A percentile compares a stretch with the other conserved stretches of the same genome.
These are phyloP conservation scores for Bombyx mori DNA, from an alignment of 1,140 invertebrate genomes.

Conservation along the genomic window ASM3026992v2 NC_085127.1:8760501-8761000, in stretches of 20 bases:
- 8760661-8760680: constrained; percentile 45
- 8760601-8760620: constrained; percentile 30
- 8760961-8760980: not conserved
- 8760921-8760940: not conserved
- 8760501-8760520: no score
- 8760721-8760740: constrained; percentile 10
- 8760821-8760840: constrained; percentile 2
- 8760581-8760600: no score
- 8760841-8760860: not conserved
- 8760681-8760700: constrained; percentile 49
- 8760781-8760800: constrained; percentile 1
- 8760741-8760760: not conserved
- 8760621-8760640: constrained; percentile 49
- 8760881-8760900: not conserved
- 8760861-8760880: not conserved
- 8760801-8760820: not conserved
- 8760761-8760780: not conserved
- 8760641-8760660: constrained; percentile 45
- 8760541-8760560: no score
- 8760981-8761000: no score
- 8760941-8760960: not conserved
- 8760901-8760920: not conserved
- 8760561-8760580: no score
- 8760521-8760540: no score
- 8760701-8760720: constrained; percentile 43